Percentiles rank a stretch among this genome's conserved stretches.
Evolutionary conservation across 2,888 invertebrate species (phyloP).

Genomic region (Uloborus plumipes): DNA sequence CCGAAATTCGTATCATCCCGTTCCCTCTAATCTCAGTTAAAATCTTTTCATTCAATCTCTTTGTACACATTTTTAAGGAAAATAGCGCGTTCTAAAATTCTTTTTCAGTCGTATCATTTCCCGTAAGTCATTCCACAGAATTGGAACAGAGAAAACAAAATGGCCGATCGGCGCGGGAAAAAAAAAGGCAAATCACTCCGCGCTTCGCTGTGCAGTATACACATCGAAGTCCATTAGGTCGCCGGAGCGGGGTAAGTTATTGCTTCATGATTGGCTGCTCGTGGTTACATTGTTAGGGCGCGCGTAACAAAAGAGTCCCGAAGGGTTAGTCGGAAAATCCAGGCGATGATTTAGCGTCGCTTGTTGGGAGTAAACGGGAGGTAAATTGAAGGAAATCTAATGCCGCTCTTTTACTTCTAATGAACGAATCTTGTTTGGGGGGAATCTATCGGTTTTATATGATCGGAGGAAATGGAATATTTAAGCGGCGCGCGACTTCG

Average conservation of each 20-base stretch:
- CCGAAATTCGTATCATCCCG: too few species aligned
- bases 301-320: constrained; percentile 63
- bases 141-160: constrained; percentile 42
- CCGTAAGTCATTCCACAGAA: constrained; percentile 18
- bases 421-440: constrained; percentile 61
- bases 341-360: constrained; percentile 59
- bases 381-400: constrained; percentile 62
- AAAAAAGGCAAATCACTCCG: constrained; percentile 35
- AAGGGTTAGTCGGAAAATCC: constrained; percentile 57
- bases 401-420: constrained; percentile 61
- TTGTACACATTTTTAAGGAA: too few species aligned
- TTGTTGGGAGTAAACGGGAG: constrained; percentile 46
- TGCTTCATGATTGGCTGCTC: constrained; percentile 63
- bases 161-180: constrained; percentile 35
- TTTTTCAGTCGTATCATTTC: constrained; percentile 24
- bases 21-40: too few species aligned
- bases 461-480: constrained; percentile 48
- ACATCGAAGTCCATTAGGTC: constrained; percentile 61
- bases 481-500: constrained; percentile 28
- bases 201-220: constrained; percentile 34
- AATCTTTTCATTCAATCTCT: too few species aligned
- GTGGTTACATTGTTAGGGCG: constrained; percentile 63
- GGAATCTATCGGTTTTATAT: constrained; percentile 35
- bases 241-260: constrained; percentile 63
- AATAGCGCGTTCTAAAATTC: not conserved